Evolutionary conservation across 2,797 vertebrate species (phyloP), one percentile per base, ranked within the genome.

Genomic region (Rhinophrynus dorsalis): DNA sequence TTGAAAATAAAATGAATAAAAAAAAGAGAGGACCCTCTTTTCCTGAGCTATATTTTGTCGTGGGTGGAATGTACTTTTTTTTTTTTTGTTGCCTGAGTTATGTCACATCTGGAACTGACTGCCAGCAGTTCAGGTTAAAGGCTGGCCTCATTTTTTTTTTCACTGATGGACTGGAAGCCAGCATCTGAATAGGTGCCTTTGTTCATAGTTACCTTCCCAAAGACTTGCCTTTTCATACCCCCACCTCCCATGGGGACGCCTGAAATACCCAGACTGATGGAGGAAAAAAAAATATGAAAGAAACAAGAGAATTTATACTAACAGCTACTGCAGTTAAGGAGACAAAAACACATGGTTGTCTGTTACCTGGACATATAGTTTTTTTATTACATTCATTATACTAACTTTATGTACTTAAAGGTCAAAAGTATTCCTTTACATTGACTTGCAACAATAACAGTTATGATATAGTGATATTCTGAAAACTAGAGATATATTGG

Each of bases 161-260:
- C 37, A 68, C 45, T 65, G 33, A 56, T 52, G 35, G 67, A 74
- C 57, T 60, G 23, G 56, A 63, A 64, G 60, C 67, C 40, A 17
- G 29, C 20, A 62, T 42, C 68, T 82, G 77, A 82, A 82, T 75
- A 73, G 75, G 44, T 64, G 59, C 30, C 79, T 79, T 82, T 82
- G 80, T 82, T 67, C 57, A 2, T 29, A 15, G 59, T 15, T 45
- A 74, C 76, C 77, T 79, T 75, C 21, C 79, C 35, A 57, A 73
- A 76, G 72, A 68, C 67, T 60, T 69, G 74, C 69, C 72, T 77
- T 77, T 80, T 78, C 79, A 76, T 74, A 75, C 67, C 48, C 62
- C 66, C 56, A 35, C 58, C 65, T 70, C 71, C 42, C 57, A n/a
- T 47, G 71, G 38, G 63, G 42, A 15, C 21, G 55, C 35, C 62